A percentile compares a stretch with the other conserved stretches of the same genome.
phyloP scores from a whole-genome alignment of 2,113 vertebrate species.

The Malurus elegans region DNA sequence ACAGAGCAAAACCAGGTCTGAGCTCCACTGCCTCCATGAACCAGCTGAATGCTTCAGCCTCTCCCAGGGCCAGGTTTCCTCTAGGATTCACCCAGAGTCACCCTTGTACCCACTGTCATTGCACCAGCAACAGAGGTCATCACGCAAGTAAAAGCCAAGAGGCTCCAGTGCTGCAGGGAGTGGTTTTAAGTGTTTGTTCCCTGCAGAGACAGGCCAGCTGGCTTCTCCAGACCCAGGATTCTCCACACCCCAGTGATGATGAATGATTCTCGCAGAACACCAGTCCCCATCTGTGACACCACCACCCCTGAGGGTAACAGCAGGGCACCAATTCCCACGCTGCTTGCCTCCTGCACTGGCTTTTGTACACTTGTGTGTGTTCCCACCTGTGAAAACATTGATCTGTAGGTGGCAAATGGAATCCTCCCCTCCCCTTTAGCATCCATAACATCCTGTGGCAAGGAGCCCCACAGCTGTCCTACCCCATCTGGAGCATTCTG shows the following conservation, averaged over 20 bases:
- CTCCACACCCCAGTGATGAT: accelerated
- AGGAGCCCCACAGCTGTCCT: neutral
- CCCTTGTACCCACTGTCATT: accelerated
- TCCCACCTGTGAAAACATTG: neutral
- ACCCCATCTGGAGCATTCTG: accelerated
- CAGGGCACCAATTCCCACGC: accelerated
- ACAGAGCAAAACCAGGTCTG: neutral
- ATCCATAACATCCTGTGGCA: neutral
- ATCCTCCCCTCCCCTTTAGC: neutral
- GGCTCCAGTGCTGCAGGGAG: neutral
- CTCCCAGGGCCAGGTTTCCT: accelerated
- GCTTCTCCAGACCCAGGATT: neutral
- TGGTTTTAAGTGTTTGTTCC: neutral
- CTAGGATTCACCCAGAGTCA: accelerated
- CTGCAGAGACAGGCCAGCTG: neutral
- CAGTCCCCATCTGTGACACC: neutral
- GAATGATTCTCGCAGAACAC: accelerated
- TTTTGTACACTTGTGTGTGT: neutral
- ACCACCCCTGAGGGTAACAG: accelerated
- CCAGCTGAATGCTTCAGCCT: neutral
- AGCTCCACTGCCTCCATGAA: neutral
- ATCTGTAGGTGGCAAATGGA: neutral
- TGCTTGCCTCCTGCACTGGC: neutral
- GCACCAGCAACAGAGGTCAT: neutral
- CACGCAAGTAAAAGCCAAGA: neutral